phyloP scores from a whole-genome alignment of 2,888 invertebrate genomes.

The Platycheirus rosarum region DNA sequence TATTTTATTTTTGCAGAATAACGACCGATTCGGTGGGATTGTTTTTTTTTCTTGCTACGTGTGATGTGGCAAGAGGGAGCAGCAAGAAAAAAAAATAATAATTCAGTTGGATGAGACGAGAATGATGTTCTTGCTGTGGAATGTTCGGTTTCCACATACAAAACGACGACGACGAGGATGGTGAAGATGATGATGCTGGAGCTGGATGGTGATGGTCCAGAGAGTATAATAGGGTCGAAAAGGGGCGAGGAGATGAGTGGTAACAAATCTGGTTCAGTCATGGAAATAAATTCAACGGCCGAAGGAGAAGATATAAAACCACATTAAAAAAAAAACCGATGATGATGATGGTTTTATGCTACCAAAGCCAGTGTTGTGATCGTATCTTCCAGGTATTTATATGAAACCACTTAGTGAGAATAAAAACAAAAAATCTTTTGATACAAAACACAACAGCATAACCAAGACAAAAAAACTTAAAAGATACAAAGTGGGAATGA shows the following conservation, averaged over 20 bases:
- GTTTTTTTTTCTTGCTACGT: conserved; percentile 6
- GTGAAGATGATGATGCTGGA: conserved; percentile 40
- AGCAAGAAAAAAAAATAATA: conserved; percentile 31
- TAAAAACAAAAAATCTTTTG: conserved; percentile 56
- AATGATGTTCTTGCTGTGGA: conserved; percentile 63
- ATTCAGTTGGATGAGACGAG: conserved; percentile 45
- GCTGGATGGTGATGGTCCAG: conserved; percentile 23
- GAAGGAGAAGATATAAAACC: conserved; percentile 12
- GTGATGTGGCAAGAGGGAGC: conserved; percentile 21
- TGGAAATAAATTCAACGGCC: conserved; percentile 61
- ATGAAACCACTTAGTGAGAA: conserved; percentile 68
- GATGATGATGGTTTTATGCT: conserved; percentile 71
- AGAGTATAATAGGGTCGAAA: conserved; percentile 15
- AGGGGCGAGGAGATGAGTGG: too few species aligned
- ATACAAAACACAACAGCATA: conserved; percentile 6
- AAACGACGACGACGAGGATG: conserved; percentile 32
- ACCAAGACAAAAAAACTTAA: conserved; percentile 6
- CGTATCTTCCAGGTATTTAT: conserved; percentile 70
- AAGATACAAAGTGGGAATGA: conserved; percentile 48
- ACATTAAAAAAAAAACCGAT: conserved; percentile 27
- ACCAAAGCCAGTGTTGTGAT: conserved; percentile 62
- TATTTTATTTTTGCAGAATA: conserved; percentile 50
- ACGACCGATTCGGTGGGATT: conserved; percentile 17
- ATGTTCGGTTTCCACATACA: conserved; percentile 49
- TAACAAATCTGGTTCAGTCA: conserved; percentile 69